These are phyloP conservation scores for Sternotherus odoratus DNA, from an alignment of 2,797 vertebrate genomes.

Conservation along the genomic window DNA sequence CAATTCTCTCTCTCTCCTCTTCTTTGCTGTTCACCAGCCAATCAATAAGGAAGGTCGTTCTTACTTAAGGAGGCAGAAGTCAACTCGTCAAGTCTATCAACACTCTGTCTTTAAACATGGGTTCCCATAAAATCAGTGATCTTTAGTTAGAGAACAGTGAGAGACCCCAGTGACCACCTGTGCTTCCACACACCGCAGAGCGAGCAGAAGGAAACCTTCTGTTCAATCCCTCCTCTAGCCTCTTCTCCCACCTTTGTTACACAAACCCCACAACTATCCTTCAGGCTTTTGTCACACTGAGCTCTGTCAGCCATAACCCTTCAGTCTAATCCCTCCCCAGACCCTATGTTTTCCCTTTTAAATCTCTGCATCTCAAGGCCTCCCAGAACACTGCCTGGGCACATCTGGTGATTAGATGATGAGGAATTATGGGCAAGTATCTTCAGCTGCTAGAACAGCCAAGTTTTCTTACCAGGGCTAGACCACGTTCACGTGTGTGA, in stretches of 20 bases:
- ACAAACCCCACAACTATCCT: background rate
- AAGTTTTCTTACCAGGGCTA: rapidly evolving
- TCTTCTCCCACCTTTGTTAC: background rate
- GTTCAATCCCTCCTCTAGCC: background rate
- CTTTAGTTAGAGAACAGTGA: slow-evolving; percentile 90
- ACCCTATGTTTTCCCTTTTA: background rate
- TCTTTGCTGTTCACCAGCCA: slow-evolving; percentile 82
- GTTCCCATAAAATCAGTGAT: slow-evolving; percentile 99
- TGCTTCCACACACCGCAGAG: background rate
- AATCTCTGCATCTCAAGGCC: rapidly evolving
- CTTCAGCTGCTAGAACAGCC: background rate
- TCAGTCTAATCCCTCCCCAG: background rate
- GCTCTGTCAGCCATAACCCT: background rate
- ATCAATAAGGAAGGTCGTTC: slow-evolving; percentile 91
- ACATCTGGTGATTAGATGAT: background rate
- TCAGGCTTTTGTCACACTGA: background rate
- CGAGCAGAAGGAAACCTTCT: background rate
- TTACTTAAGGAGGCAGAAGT: slow-evolving; percentile 98
- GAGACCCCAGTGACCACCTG: slow-evolving; percentile 55
- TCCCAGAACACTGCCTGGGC: rapidly evolving
- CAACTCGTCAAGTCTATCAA: slow-evolving; percentile 98
- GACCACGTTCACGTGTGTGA: rapidly evolving
- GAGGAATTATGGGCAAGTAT: background rate
- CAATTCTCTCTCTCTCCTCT: slow-evolving; percentile 26
- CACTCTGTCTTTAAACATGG: slow-evolving; percentile 99